Percentiles rank a stretch among this genome's conserved stretches.
Conservation (phyloP, 2,888 invertebrate genomes). For the Miltochrista miniata region DNA sequence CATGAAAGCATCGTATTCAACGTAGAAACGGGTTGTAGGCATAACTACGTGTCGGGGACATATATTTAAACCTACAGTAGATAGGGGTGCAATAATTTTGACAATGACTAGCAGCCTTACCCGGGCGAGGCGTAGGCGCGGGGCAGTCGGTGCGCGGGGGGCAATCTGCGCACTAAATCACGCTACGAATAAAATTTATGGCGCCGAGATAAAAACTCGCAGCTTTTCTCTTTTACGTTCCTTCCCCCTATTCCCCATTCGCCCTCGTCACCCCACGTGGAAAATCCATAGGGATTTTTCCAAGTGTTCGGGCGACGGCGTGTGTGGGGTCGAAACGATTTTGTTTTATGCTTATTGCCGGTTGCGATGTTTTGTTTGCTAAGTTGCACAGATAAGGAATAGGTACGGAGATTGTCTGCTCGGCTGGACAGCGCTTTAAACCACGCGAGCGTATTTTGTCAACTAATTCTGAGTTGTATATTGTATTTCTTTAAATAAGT, state of each 20-base stretch:
- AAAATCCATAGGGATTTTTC: constrained; percentile 84
- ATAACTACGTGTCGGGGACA: constrained; percentile 78
- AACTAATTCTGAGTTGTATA: constrained; percentile 36
- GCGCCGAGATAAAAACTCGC: constrained; percentile 85
- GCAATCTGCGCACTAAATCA: constrained; percentile 85
- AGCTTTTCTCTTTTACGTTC: constrained; percentile 85
- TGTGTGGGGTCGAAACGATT: constrained; percentile 82
- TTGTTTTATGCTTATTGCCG: constrained; percentile 83
- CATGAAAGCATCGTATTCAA: constrained; percentile 48
- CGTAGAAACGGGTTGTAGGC: constrained; percentile 73
- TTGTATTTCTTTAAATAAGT: constrained; percentile 8
- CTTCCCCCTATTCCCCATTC: constrained; percentile 61
- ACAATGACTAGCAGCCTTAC: constrained; percentile 84
- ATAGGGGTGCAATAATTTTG: constrained; percentile 84
- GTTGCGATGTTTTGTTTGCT: constrained; percentile 81
- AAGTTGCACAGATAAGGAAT: constrained; percentile 78
- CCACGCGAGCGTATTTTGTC: constrained; percentile 39
- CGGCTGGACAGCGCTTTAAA: constrained; percentile 50
- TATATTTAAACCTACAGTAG: constrained; percentile 83
- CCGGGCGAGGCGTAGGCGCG: constrained; percentile 79
- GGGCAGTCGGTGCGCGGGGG: constrained; percentile 67
- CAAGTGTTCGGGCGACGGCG: constrained; percentile 81
- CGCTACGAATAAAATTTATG: constrained; percentile 85
- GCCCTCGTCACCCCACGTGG: constrained; percentile 61
- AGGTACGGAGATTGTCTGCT: constrained; percentile 68